Evolutionary conservation across 2,888 invertebrate genomes (phyloP).

Genomic region (Lasioglossum vierecki): DNA sequence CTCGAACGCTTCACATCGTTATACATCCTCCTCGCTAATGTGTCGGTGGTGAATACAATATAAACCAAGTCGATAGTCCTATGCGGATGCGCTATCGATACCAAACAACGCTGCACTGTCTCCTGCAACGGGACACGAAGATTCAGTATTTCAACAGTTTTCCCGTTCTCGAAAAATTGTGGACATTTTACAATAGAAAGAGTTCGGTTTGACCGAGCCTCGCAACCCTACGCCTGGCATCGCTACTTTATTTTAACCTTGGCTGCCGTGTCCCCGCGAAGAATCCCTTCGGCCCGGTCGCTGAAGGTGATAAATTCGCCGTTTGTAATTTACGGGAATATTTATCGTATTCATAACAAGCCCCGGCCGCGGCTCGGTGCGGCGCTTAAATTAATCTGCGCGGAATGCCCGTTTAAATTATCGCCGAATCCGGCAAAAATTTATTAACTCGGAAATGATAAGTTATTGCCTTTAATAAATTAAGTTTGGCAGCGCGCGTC

Average conservation of each 20-base stretch:
- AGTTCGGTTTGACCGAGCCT: not conserved
- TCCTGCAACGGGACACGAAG: not conserved
- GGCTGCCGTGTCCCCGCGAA: slow-evolving; percentile 23
- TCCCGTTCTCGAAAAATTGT: not conserved
- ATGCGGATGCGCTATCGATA: not conserved
- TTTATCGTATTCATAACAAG: slow-evolving; percentile 61
- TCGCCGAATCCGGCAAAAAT: slow-evolving; percentile 57
- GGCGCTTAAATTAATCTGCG: slow-evolving; percentile 59
- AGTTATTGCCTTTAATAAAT: slow-evolving; percentile 52
- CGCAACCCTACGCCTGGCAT: not conserved
- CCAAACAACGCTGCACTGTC: slow-evolving; percentile 10
- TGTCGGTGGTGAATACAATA: slow-evolving; percentile 59
- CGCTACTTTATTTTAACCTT: slow-evolving; percentile 44
- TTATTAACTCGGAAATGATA: slow-evolving; percentile 59
- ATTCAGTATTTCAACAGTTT: not conserved
- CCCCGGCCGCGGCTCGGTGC: slow-evolving; percentile 11
- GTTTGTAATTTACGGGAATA: slow-evolving; percentile 49
- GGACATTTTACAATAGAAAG: not conserved
- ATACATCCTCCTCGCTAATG: slow-evolving; percentile 52
- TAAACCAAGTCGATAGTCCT: slow-evolving; percentile 61
- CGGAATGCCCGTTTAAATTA: slow-evolving; percentile 52
- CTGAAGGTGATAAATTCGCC: slow-evolving; percentile 55
- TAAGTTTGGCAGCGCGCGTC: slow-evolving; percentile 42
- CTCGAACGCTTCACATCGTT: slow-evolving; percentile 33
- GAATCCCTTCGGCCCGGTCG: slow-evolving; percentile 29